Evolutionary conservation across 1,140 invertebrate species (phyloP).

Genomic region (Drosophila lacteicornis): DNA sequence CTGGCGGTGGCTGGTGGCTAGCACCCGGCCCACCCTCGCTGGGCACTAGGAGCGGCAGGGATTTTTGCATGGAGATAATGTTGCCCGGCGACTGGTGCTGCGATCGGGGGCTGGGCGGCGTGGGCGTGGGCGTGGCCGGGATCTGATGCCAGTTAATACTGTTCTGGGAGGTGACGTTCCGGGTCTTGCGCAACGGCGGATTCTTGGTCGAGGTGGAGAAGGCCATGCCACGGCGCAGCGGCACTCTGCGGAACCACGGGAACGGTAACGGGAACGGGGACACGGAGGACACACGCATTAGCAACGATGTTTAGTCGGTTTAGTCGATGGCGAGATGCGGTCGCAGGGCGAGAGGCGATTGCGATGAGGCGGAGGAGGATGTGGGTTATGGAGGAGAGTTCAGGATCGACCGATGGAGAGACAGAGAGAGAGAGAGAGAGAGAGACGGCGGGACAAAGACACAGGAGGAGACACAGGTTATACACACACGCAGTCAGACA

Average conservation of each 20-base stretch:
- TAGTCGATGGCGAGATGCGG: constrained; percentile 31
- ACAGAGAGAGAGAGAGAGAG: constrained; percentile 27
- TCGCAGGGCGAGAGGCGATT: constrained; percentile 13
- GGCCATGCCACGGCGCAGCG: constrained; percentile 88
- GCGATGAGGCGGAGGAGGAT: constrained; percentile 39
- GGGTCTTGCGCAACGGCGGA: constrained; percentile 90
- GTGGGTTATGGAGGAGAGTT: constrained; percentile 42
- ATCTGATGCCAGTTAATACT: constrained; percentile 84
- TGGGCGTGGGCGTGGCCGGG: constrained; percentile 75
- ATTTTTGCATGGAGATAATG: constrained; percentile 41
- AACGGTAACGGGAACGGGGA: constrained; percentile 31
- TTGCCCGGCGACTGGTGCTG: constrained; percentile 58
- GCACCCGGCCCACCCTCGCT: constrained; percentile 26
- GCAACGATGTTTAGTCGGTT: constrained; percentile 36
- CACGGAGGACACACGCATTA: constrained; percentile 42
- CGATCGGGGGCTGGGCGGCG: constrained; percentile 72
- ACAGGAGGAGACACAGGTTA: constrained; percentile 26
- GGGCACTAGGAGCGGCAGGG: constrained; percentile 45
- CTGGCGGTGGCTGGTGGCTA: constrained; percentile 24
- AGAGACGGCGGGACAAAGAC: constrained; percentile 29
- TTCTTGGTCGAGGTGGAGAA: constrained; percentile 88
- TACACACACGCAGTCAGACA: constrained; percentile 26
- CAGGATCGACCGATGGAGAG: constrained; percentile 34
- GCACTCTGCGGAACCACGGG: constrained; percentile 84
- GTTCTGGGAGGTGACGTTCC: constrained; percentile 86